A percentile compares a stretch with the other conserved stretches of the same genome.
These are phyloP conservation scores for Drosophila crucigera DNA, from an alignment of 2,888 invertebrate species.

Conservation along the genomic window DNA sequence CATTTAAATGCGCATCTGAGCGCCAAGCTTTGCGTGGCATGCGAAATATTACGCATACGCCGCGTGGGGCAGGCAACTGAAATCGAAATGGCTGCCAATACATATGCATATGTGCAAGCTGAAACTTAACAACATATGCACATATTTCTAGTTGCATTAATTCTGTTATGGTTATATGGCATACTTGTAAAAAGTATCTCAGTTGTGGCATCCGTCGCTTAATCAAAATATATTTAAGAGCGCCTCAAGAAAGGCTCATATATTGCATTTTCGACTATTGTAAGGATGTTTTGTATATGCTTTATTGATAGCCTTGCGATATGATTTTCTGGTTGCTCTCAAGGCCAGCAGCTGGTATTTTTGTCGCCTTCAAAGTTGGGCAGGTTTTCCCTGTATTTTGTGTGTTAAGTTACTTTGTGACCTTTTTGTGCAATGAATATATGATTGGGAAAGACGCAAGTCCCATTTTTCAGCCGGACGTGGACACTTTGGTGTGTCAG, in stretches of 20 bases:
- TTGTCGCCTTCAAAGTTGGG: not conserved
- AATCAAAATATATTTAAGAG: not conserved
- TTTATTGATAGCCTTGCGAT: not conserved
- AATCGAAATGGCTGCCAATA: slow-evolving; percentile 18
- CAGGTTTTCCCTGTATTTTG: not conserved
- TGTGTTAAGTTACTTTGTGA: not conserved
- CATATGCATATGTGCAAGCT: not conserved
- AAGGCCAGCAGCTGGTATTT: not conserved
- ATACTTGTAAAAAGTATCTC: not conserved
- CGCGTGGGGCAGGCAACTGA: slow-evolving; percentile 23
- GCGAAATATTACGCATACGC: slow-evolving; percentile 60
- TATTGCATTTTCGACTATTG: not conserved
- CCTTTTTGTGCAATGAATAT: slow-evolving; percentile 21
- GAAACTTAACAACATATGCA: not conserved
- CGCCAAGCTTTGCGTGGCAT: slow-evolving; percentile 32
- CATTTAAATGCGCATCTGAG: slow-evolving; percentile 32
- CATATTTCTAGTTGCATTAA: not conserved
- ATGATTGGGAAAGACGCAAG: slow-evolving; percentile 18
- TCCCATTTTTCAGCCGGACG: slow-evolving; percentile 2
- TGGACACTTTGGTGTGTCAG: slow-evolving; percentile 15
- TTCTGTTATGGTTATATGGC: not conserved
- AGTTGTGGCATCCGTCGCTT: not conserved
- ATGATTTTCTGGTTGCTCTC: not conserved
- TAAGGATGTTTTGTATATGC: not conserved
- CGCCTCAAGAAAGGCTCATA: not conserved